phyloP scores from a whole-genome alignment of 2,888 invertebrate species.

The Lepeophtheirus nordmannii region DNA sequence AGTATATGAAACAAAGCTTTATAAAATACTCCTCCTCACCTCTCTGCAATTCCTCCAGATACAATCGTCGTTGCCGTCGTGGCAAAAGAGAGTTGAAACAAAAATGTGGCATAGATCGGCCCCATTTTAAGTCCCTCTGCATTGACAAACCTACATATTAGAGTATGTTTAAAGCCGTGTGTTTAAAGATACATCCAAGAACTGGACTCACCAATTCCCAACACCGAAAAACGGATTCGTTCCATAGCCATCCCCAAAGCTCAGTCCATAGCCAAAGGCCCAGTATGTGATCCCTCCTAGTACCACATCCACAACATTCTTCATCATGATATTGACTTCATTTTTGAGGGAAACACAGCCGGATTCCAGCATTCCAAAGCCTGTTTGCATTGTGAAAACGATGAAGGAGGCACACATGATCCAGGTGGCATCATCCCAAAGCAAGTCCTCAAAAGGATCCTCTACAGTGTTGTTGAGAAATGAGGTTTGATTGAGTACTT shows the following conservation, averaged over 20 bases:
- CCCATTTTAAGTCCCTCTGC: slow-evolving; percentile 56
- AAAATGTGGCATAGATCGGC: slow-evolving; percentile 65
- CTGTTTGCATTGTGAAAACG: slow-evolving; percentile 85
- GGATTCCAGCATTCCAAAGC: slow-evolving; percentile 83
- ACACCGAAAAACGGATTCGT: slow-evolving; percentile 66
- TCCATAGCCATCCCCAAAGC: slow-evolving; percentile 55
- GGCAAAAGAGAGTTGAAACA: slow-evolving; percentile 77
- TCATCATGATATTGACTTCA: slow-evolving; percentile 95
- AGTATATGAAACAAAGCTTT: too few relatives aligned
- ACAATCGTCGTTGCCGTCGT: slow-evolving; percentile 81
- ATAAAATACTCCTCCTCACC: slow-evolving; percentile 45
- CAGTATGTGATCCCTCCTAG: slow-evolving; percentile 83
- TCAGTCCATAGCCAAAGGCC: slow-evolving; percentile 83
- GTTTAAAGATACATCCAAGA: not conserved
- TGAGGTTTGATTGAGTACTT: too few relatives aligned
- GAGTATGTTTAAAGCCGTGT: not conserved
- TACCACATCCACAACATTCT: slow-evolving; percentile 81
- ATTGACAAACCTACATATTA: slow-evolving; percentile 48
- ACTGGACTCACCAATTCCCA: slow-evolving; percentile 55
- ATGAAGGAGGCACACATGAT: slow-evolving; percentile 73
- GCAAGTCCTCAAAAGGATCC: slow-evolving; percentile 20
- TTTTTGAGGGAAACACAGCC: slow-evolving; percentile 83
- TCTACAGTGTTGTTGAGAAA: not conserved
- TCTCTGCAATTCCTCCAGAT: slow-evolving; percentile 85
- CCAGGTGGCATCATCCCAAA: slow-evolving; percentile 68